A percentile compares a stretch with the other conserved stretches of the same genome.
Evolutionary conservation across 2,797 vertebrate species (phyloP).

Genomic region (Phoebastria nigripes): DNA sequence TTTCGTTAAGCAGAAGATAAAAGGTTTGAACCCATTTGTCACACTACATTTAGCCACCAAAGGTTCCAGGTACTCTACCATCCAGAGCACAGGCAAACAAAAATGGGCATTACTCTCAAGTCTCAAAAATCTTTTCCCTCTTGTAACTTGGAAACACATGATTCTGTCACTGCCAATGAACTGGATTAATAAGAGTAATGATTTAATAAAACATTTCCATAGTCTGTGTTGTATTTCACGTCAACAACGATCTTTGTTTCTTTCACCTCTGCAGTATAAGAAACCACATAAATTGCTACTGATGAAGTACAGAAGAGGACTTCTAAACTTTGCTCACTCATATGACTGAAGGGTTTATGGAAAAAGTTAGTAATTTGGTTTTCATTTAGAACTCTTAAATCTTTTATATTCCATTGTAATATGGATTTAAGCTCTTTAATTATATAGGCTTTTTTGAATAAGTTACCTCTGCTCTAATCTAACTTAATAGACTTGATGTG

Average conservation of each 20-base stretch:
- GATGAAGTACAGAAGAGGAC: not conserved
- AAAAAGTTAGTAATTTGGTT: not conserved
- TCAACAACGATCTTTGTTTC: not conserved
- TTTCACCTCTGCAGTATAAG: not conserved
- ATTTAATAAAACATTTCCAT: not conserved
- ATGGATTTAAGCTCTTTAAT: not conserved
- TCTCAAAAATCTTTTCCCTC: accelerated
- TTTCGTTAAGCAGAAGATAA: not conserved
- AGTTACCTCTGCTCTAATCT: not conserved
- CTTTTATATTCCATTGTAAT: not conserved
- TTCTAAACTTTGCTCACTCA: not conserved
- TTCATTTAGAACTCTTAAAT: not conserved
- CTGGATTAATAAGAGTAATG: not conserved
- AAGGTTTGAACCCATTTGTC: not conserved
- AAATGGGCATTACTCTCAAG: not conserved
- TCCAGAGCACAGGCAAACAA: not conserved
- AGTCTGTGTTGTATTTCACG: not conserved
- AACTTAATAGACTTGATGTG: not conserved
- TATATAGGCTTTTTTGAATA: not conserved
- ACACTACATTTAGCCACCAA: not conserved
- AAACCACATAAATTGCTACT: not conserved
- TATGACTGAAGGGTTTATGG: not conserved
- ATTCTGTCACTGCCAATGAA: not conserved
- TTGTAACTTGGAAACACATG: not conserved
- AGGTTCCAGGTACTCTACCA: not conserved